Evolutionary conservation across 2,888 invertebrate species (phyloP).

Genomic region (Trileptium ribeirensis): DNA sequence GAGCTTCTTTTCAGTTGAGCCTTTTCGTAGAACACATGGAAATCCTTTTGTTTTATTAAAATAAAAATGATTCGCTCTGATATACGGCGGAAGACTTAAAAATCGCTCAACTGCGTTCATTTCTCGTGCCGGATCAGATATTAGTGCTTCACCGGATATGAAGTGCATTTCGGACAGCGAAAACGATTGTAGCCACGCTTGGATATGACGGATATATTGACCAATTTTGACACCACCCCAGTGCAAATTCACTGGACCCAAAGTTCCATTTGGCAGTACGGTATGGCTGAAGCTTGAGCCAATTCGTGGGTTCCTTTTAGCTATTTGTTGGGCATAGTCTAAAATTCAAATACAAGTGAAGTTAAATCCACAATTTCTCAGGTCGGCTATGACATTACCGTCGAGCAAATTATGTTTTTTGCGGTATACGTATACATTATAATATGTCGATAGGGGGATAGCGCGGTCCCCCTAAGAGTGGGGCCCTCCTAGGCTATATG

Average conservation of each 20-base stretch:
- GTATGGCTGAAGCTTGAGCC: constrained; percentile 67
- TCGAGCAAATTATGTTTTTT: too few species aligned
- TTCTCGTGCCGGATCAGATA: constrained; percentile 75
- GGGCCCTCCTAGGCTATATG: too few species aligned
- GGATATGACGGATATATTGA: constrained; percentile 70
- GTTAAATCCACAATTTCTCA: too few species aligned
- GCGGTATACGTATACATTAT: too few species aligned
- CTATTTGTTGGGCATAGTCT: constrained; percentile 71
- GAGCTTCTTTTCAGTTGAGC: too few species aligned
- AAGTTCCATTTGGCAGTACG: constrained; percentile 39
- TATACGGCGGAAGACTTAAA: constrained; percentile 69
- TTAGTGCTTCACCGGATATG: constrained; percentile 74
- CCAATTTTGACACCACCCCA: constrained; percentile 64
- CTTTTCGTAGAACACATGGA: constrained; percentile 64
- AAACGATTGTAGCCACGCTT: constrained; percentile 73
- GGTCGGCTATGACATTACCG: too few species aligned
- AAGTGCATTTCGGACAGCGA: constrained; percentile 69
- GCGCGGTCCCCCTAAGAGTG: too few species aligned
- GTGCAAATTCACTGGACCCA: constrained; percentile 58
- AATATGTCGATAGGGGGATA: too few species aligned
- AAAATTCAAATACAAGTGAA: constrained; percentile 55
- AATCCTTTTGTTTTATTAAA: constrained; percentile 83
- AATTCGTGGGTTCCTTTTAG: constrained; percentile 61
- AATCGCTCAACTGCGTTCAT: constrained; percentile 76
- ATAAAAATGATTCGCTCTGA: constrained; percentile 80